Conservation (phyloP, 2,797 vertebrate species). For the Protonibea diacanthus region DNA sequence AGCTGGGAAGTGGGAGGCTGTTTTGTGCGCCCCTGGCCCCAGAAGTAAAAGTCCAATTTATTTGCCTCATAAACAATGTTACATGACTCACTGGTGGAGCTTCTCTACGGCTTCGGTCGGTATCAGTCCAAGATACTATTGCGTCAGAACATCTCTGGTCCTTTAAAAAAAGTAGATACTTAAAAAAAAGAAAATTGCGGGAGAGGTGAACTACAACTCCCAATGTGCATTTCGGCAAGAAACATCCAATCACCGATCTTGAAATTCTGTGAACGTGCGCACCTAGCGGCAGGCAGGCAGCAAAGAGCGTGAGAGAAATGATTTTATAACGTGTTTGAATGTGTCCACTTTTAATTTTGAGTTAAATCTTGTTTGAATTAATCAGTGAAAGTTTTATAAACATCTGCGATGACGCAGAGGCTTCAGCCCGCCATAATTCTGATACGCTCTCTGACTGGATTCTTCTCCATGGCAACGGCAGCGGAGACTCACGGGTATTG, state of each 20-base stretch:
- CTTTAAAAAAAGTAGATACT: neutral
- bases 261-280: neutral
- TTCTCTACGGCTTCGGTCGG: neutral
- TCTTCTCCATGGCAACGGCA: slow-evolving; percentile 28
- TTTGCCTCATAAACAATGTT: no score
- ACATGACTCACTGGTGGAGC: no score
- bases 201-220: neutral
- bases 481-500: slow-evolving; percentile 13
- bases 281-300: accelerated
- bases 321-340: neutral
- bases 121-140: no score
- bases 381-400: no score
- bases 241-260: neutral
- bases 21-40: neutral
- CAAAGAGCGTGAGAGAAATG: neutral
- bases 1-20: neutral
- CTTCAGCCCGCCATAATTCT: neutral
- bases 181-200: neutral
- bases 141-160: neutral
- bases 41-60: neutral
- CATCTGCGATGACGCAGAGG: no score
- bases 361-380: neutral
- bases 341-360: accelerated
- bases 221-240: neutral
- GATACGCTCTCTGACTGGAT: neutral